Evolutionary conservation across 2,888 invertebrate species (phyloP).

Genomic region (Matsumyia berberina): DNA sequence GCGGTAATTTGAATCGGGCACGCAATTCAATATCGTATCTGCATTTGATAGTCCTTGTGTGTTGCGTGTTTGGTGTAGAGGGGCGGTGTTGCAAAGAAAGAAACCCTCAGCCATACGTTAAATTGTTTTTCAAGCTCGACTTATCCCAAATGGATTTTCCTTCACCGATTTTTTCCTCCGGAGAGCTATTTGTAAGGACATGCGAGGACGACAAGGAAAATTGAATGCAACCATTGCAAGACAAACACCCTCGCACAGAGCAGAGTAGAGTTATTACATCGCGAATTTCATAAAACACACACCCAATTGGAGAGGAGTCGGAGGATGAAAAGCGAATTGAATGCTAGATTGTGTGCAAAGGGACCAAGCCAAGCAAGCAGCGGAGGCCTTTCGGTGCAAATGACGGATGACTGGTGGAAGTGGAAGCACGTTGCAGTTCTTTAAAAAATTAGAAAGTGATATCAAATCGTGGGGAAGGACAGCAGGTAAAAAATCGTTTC

Average conservation of each 20-base stretch:
- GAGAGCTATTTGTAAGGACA: constrained; percentile 74
- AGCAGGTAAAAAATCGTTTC: constrained; percentile 71
- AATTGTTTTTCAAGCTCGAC: constrained; percentile 77
- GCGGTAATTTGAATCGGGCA: constrained; percentile 73
- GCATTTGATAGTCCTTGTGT: constrained; percentile 48
- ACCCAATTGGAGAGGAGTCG: constrained; percentile 32
- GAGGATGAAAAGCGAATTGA: neutral
- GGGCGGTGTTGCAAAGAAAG: neutral
- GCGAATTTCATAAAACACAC: constrained; percentile 70
- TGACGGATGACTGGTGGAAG: constrained; percentile 62
- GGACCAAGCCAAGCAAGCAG: neutral
- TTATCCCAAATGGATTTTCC: constrained; percentile 76
- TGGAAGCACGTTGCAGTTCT: constrained; percentile 68
- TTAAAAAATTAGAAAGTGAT: constrained; percentile 71
- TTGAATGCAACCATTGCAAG: constrained; percentile 60
- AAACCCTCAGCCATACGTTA: constrained; percentile 70
- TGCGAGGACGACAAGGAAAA: constrained; percentile 71
- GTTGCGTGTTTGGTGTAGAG: neutral
- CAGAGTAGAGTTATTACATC: constrained; percentile 68
- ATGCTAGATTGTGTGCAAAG: neutral
- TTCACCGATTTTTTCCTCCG: constrained; percentile 32
- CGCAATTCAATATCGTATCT: constrained; percentile 74
- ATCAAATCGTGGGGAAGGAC: constrained; percentile 68
- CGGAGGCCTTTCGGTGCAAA: constrained; percentile 60
- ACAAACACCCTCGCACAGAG: neutral